Conservation (phyloP, 2,888 invertebrate genomes). For the Parnassius orleans region DNA sequence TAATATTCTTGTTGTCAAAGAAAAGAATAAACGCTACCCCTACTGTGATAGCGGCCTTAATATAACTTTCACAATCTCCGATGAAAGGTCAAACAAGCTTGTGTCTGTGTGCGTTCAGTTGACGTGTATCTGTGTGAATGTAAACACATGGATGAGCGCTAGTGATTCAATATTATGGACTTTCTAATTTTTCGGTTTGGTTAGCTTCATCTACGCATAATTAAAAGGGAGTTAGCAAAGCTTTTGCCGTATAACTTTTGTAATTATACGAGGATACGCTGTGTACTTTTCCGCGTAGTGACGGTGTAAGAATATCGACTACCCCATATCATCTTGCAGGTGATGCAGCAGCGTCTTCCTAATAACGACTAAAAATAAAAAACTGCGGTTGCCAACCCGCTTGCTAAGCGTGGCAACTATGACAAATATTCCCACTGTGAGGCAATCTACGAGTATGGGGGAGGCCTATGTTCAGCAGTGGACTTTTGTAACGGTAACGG, state of each 20-base stretch:
- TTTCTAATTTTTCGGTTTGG: conserved; percentile 61
- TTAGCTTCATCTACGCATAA: not conserved
- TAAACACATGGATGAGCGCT: conserved; percentile 11
- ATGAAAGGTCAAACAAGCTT: conserved; percentile 60
- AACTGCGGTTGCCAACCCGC: too few relatives aligned
- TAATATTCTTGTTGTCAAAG: not conserved
- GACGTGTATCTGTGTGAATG: conserved; percentile 33
- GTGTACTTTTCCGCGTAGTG: too few relatives aligned
- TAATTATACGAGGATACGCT: too few relatives aligned
- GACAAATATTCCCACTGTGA: too few relatives aligned
- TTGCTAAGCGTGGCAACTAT: too few relatives aligned
- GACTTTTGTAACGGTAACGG: too few relatives aligned
- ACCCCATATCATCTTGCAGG: too few relatives aligned
- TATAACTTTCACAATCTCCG: conserved; percentile 60
- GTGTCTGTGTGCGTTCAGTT: conserved; percentile 35
- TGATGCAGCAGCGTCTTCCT: too few relatives aligned
- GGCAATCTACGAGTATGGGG: too few relatives aligned
- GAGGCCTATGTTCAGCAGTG: too few relatives aligned
- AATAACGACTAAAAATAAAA: too few relatives aligned
- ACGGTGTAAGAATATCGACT: too few relatives aligned
- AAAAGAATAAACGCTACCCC: conserved; percentile 5
- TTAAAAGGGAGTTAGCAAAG: conserved; percentile 6
- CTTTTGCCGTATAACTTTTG: not conserved
- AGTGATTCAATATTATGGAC: conserved; percentile 53
- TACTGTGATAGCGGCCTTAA: conserved; percentile 33